Evolutionary conservation across 2,113 vertebrate species (phyloP).

Genomic region (Dasypus novemcinctus): DNA sequence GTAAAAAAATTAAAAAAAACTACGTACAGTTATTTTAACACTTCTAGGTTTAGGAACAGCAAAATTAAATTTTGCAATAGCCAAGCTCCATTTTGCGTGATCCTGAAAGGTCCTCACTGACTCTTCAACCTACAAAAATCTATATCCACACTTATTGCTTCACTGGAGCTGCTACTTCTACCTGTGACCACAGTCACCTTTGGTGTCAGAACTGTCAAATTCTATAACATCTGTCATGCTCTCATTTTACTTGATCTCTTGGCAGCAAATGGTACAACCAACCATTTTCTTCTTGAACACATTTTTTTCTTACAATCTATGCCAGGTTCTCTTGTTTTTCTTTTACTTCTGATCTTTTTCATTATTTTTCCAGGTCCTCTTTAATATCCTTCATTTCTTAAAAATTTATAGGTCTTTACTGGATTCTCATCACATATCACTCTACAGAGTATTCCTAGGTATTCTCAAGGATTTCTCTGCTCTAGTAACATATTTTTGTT

Average conservation of each 20-base stretch:
- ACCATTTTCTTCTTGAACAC: not conserved
- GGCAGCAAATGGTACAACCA: not conserved
- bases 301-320: not conserved
- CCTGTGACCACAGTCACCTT: not conserved
- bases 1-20: not conserved
- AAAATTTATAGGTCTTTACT: not conserved
- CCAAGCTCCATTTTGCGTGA: not conserved
- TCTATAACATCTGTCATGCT: not conserved
- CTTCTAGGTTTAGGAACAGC: not conserved
- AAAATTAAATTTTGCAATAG: not conserved
- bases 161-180: not conserved
- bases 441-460: not conserved
- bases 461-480: not conserved
- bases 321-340: not conserved
- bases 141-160: not conserved
- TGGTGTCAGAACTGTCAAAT: not conserved
- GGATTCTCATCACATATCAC: not conserved
- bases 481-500: not conserved
- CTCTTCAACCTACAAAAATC: not conserved
- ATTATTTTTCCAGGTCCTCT: not conserved
- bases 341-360: not conserved
- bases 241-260: not conserved
- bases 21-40: not conserved
- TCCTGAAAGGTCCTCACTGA: not conserved
- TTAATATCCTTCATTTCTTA: not conserved